phyloP scores from a whole-genome alignment of 2,113 vertebrate genomes.

The Mastomys natalensis region DNA sequence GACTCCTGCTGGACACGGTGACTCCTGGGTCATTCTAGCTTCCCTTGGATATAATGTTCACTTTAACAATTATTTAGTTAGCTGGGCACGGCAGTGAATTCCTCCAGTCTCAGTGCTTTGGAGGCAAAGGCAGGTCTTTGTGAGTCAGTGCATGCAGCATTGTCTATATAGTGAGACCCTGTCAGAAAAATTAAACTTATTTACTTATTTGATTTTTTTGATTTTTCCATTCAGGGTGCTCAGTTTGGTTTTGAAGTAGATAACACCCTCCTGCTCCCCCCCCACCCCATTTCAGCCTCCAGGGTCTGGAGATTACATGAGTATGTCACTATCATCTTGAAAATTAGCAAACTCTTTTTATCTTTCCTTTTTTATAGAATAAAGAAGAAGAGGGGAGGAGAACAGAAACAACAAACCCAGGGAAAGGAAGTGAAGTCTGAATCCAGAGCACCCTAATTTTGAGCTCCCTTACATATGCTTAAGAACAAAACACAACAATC shows the following conservation, averaged over 20 bases:
- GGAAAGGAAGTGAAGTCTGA: neutral
- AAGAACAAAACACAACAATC: neutral
- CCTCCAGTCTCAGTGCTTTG: neutral
- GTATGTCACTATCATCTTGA: neutral
- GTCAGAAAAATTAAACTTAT: neutral
- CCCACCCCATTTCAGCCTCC: neutral
- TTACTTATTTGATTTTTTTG: neutral
- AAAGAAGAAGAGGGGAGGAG: neutral
- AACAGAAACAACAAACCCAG: neutral
- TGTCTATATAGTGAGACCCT: neutral
- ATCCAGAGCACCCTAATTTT: neutral
- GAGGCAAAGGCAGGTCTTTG: neutral
- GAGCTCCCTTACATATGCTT: neutral
- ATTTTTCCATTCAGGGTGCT: neutral
- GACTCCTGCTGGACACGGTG: neutral
- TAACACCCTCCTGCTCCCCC: too few species aligned
- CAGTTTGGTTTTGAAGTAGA: neutral
- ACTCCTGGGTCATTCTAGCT: neutral
- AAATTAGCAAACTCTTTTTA: neutral
- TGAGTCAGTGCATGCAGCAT: neutral
- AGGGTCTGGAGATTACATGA: neutral
- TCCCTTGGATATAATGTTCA: neutral
- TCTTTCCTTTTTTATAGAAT: slow-evolving; percentile 15
- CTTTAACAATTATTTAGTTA: neutral
- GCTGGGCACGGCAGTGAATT: neutral